Evolutionary conservation across 2,888 invertebrate genomes (phyloP).

Genomic region (Clanis bilineata): DNA sequence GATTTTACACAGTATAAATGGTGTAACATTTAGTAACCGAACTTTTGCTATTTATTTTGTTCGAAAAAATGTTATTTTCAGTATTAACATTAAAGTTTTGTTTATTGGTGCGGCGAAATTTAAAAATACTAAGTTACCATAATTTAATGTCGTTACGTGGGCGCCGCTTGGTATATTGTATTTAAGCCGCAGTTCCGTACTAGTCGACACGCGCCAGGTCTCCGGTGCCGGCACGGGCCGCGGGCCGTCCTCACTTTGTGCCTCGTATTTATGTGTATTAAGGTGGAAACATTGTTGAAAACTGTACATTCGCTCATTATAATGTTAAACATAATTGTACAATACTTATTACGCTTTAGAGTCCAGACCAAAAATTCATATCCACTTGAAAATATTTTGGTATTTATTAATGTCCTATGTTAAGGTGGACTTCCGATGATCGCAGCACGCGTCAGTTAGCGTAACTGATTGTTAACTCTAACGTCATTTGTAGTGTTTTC

Average conservation of each 20-base stretch:
- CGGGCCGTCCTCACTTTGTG: conserved; percentile 68
- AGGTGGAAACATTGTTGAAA: conserved; percentile 14
- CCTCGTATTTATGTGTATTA: conserved; percentile 37
- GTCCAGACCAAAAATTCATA: conserved; percentile 14
- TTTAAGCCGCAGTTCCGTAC: neutral
- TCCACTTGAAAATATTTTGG: neutral
- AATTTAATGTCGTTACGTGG: no score
- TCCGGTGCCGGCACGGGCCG: conserved; percentile 56
- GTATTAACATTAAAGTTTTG: no score
- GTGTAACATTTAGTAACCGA: no score
- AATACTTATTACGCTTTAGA: conserved; percentile 10
- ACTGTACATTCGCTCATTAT: conserved; percentile 15
- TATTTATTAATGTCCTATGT: neutral
- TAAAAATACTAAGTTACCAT: no score
- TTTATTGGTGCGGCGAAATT: no score
- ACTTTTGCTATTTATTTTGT: no score
- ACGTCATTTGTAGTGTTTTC: no score
- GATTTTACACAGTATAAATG: no score
- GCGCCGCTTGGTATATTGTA: neutral
- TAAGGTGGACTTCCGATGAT: no score
- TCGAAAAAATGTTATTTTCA: no score
- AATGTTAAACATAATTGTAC: conserved; percentile 4
- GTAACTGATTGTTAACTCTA: no score
- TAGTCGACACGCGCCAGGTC: conserved; percentile 39
- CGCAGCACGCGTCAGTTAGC: no score